Percentiles rank a stretch among this genome's conserved stretches.
Conservation (phyloP, 2,888 invertebrate species). For the Ectobius pallidus region DNA sequence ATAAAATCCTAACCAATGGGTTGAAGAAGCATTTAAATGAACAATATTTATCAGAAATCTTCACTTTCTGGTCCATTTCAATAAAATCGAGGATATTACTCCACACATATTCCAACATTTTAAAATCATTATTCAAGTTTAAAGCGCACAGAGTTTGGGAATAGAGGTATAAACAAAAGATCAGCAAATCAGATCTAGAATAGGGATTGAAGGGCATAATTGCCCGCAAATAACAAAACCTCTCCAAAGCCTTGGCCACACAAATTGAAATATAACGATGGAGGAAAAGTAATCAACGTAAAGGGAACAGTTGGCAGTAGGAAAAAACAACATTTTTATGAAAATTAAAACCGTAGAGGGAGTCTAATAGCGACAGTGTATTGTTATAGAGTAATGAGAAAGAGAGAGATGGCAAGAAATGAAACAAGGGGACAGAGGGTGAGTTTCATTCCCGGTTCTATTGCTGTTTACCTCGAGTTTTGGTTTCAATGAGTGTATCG, state of each 20-base stretch:
- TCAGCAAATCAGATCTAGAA: background rate
- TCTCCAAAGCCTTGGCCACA: background rate
- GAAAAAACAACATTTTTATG: background rate
- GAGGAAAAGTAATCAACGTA: conserved; percentile 18
- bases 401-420: conserved; percentile 1
- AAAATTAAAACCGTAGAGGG: background rate
- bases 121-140: background rate
- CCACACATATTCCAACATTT: too few relatives aligned
- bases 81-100: too few relatives aligned
- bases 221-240: conserved; percentile 11
- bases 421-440: background rate
- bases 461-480: conserved; percentile 18
- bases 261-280: background rate
- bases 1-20: too few relatives aligned
- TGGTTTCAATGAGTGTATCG: conserved; percentile 19
- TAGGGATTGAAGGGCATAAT: conserved; percentile 12
- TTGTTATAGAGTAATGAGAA: conserved; percentile 16
- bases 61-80: too few relatives aligned
- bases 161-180: background rate
- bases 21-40: too few relatives aligned
- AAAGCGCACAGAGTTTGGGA: background rate
- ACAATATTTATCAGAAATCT: too few relatives aligned
- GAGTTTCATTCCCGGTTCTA: background rate
- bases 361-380: background rate
- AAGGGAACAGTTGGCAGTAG: background rate